Evolutionary conservation across 2,797 vertebrate genomes (phyloP).

Genomic region (Sitta carolinensis): DNA sequence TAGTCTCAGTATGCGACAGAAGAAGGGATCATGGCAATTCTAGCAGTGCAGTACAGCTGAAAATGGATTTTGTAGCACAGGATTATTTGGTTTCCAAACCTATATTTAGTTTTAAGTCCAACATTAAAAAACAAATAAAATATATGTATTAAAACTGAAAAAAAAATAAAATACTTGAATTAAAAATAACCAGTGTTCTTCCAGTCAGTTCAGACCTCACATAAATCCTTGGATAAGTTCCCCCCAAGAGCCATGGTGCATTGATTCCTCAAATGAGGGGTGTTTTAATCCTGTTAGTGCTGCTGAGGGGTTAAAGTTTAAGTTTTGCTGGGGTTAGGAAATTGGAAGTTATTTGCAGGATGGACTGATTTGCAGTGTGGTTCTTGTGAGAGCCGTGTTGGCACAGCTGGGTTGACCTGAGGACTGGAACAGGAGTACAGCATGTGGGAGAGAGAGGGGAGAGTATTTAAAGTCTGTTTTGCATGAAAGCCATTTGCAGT

Average conservation of each 20-base stretch:
- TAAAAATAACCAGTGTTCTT: background rate
- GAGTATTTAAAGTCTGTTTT: background rate
- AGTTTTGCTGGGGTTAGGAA: background rate
- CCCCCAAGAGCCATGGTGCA: rapidly evolving
- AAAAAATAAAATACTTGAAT: background rate
- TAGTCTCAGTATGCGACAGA: background rate
- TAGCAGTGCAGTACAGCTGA: background rate
- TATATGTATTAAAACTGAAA: background rate
- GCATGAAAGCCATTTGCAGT: background rate
- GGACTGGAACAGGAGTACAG: background rate
- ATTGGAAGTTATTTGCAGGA: background rate
- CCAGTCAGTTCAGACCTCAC: background rate
- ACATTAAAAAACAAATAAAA: background rate
- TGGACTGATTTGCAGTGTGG: background rate
- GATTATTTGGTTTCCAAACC: background rate
- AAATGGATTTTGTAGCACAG: background rate
- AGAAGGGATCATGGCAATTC: background rate
- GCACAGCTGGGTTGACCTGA: background rate
- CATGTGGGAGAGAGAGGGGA: background rate
- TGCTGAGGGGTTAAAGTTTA: background rate
- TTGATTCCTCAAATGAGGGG: background rate
- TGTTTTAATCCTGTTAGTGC: background rate
- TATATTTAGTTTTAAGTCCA: background rate
- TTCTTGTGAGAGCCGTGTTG: background rate
- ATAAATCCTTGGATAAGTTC: background rate